Evolutionary conservation across 2,797 vertebrate genomes (phyloP).

Genomic region (Coreius guichenoti): DNA sequence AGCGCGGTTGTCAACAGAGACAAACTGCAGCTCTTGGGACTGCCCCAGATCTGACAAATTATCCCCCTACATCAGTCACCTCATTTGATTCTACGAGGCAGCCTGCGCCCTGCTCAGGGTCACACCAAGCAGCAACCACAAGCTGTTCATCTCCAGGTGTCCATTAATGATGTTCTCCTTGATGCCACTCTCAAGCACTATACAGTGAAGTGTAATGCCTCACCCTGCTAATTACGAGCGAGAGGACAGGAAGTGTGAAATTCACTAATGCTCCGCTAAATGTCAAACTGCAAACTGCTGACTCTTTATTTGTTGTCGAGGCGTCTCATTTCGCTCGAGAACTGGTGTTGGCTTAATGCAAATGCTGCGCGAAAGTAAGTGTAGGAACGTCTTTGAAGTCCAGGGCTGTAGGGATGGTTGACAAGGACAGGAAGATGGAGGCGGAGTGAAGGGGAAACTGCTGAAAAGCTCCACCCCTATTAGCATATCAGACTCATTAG

Average conservation of each 20-base stretch:
- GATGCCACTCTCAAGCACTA: slow-evolving; percentile 76
- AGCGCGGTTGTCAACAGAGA: slow-evolving; percentile 92
- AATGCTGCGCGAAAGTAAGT: slow-evolving; percentile 52
- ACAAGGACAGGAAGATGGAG: slow-evolving; percentile 61
- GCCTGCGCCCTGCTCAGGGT: slow-evolving; percentile 78
- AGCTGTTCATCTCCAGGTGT: slow-evolving; percentile 87
- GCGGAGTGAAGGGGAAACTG: slow-evolving; percentile 64
- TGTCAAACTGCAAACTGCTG: slow-evolving; percentile 65
- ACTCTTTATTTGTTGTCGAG: slow-evolving; percentile 60
- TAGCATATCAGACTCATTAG: slow-evolving; percentile 79
- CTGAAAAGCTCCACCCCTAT: slow-evolving; percentile 72
- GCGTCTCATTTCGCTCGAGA: slow-evolving; percentile 35
- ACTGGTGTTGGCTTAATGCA: slow-evolving; percentile 51
- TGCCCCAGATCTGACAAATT: slow-evolving; percentile 93
- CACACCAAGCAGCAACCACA: slow-evolving; percentile 81
- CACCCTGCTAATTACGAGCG: slow-evolving; percentile 77
- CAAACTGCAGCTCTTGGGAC: slow-evolving; percentile 93
- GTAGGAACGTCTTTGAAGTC: slow-evolving; percentile 68
- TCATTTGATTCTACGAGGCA: slow-evolving; percentile 78
- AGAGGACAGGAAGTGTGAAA: slow-evolving; percentile 58
- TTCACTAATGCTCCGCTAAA: slow-evolving; percentile 60
- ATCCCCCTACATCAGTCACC: slow-evolving; percentile 82
- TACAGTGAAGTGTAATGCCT: slow-evolving; percentile 72
- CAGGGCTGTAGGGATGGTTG: slow-evolving; percentile 68
- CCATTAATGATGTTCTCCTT: slow-evolving; percentile 84